These are phyloP conservation scores for Carcina quercana DNA, from an alignment of 2,888 invertebrate genomes.

Conservation along the genomic window DNA sequence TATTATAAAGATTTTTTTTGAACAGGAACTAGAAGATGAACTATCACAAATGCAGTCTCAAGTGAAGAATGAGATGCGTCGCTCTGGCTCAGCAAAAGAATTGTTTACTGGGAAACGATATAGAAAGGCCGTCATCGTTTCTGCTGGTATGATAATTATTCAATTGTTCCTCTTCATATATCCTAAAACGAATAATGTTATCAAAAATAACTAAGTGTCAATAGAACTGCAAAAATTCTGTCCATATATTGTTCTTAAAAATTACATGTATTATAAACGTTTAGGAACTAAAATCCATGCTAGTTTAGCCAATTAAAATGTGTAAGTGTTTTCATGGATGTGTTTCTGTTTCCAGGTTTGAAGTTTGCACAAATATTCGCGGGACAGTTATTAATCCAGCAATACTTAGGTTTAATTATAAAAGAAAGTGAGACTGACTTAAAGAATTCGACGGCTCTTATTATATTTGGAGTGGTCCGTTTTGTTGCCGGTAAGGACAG, in stretches of 20 bases:
- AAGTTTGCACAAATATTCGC: slow-evolving; percentile 45
- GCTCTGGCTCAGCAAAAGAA: slow-evolving; percentile 55
- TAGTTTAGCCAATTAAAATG: too few species aligned
- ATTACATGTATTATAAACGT: too few species aligned
- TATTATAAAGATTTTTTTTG: too few species aligned
- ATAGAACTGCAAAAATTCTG: too few species aligned
- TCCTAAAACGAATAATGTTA: too few species aligned
- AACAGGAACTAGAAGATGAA: slow-evolving; percentile 41
- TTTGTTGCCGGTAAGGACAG: slow-evolving; percentile 42
- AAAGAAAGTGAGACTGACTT: slow-evolving; percentile 38
- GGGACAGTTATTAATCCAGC: slow-evolving; percentile 40
- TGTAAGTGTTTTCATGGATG: too few species aligned
- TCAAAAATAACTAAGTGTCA: too few species aligned
- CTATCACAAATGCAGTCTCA: slow-evolving; percentile 40
- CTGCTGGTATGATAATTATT: slow-evolving; percentile 49
- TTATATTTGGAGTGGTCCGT: slow-evolving; percentile 44
- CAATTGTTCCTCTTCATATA: too few species aligned
- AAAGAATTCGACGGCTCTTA: slow-evolving; percentile 35
- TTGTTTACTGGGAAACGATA: slow-evolving; percentile 65
- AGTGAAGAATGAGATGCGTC: slow-evolving; percentile 59
- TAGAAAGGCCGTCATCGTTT: slow-evolving; percentile 51
- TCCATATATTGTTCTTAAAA: too few species aligned
- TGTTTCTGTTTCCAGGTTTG: slow-evolving; percentile 40
- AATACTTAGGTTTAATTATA: slow-evolving; percentile 49
- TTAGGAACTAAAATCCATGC: too few species aligned